These are phyloP conservation scores for Centruroides vittatus DNA, from an alignment of 1,140 invertebrate genomes.

Conservation along the genomic window DNA sequence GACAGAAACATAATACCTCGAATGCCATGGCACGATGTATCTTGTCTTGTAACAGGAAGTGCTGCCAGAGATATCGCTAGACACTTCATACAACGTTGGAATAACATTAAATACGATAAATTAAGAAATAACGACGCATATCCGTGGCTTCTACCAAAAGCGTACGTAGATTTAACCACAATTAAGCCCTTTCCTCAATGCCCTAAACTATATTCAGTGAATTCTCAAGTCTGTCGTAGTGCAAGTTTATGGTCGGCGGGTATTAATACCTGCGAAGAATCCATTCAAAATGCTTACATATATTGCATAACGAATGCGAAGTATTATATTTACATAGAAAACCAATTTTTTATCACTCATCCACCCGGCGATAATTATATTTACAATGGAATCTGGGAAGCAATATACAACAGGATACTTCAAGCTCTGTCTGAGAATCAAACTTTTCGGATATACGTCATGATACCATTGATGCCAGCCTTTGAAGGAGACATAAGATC, in stretches of 20 bases:
- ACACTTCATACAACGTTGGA: conserved; percentile 97
- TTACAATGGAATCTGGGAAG: conserved; percentile 66
- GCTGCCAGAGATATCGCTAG: conserved; percentile 79
- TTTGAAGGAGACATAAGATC: conserved; percentile 88
- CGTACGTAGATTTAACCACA: conserved; percentile 41
- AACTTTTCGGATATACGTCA: conserved; percentile 76
- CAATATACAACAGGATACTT: conserved; percentile 71
- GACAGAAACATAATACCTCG: conserved; percentile 71
- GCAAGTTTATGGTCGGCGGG: conserved; percentile 82
- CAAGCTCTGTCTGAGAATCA: conserved; percentile 44
- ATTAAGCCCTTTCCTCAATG: too few species aligned
- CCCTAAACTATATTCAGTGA: neutral
- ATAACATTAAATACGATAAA: conserved; percentile 58
- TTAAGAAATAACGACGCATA: conserved; percentile 32
- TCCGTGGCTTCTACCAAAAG: conserved; percentile 84
- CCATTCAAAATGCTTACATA: conserved; percentile 88
- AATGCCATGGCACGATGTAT: conserved; percentile 98
- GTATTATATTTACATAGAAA: conserved; percentile 92
- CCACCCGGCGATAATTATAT: conserved; percentile 44
- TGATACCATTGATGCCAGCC: conserved; percentile 89
- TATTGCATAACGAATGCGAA: conserved; percentile 81
- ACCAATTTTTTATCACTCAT: conserved; percentile 91
- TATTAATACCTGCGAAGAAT: conserved; percentile 64
- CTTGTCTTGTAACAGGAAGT: conserved; percentile 63
- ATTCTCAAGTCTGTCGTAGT: conserved; percentile 62